Evolutionary conservation across 2,797 vertebrate genomes (phyloP).

Genomic region (Semaprochilodus insignis): DNA sequence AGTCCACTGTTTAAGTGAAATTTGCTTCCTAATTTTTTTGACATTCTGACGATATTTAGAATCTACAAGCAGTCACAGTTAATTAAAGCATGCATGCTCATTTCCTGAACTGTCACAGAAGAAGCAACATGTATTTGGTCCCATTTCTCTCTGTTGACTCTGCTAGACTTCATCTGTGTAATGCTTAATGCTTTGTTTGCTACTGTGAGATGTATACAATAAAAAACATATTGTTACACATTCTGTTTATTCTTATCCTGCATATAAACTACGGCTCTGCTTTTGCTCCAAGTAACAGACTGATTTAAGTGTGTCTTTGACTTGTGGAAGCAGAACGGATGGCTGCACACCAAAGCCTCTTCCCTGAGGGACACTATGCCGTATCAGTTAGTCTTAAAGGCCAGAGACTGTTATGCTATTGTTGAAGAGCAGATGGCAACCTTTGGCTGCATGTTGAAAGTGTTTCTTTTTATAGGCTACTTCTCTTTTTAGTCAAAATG

Average conservation of each 20-base stretch:
- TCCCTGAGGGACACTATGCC: slow-evolving; percentile 9
- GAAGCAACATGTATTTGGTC: neutral
- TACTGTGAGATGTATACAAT: slow-evolving; percentile 5
- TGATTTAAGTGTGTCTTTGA: neutral
- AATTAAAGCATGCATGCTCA: slow-evolving; percentile 8
- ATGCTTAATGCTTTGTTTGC: neutral
- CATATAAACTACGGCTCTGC: neutral
- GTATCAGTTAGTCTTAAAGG: neutral
- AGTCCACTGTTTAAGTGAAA: neutral
- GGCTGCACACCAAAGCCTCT: neutral
- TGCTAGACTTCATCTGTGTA: slow-evolving; percentile 16
- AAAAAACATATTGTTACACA: slow-evolving; percentile 6
- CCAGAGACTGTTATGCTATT: slow-evolving; percentile 14
- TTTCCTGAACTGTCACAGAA: neutral
- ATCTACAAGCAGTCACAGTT: neutral
- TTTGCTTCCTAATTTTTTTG: neutral
- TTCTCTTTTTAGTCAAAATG: slow-evolving; percentile 64
- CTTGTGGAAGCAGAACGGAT: neutral
- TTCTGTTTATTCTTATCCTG: neutral
- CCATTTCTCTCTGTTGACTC: slow-evolving; percentile 4
- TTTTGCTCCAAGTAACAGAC: neutral
- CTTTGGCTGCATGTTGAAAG: slow-evolving; percentile 57
- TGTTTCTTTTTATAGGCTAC: slow-evolving; percentile 42
- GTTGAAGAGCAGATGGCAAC: slow-evolving; percentile 44
- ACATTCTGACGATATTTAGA: neutral